Evolutionary conservation across 2,113 vertebrate species (phyloP), one percentile per base, ranked within the genome.

Genomic region (Hymenochirus boettgeri): DNA sequence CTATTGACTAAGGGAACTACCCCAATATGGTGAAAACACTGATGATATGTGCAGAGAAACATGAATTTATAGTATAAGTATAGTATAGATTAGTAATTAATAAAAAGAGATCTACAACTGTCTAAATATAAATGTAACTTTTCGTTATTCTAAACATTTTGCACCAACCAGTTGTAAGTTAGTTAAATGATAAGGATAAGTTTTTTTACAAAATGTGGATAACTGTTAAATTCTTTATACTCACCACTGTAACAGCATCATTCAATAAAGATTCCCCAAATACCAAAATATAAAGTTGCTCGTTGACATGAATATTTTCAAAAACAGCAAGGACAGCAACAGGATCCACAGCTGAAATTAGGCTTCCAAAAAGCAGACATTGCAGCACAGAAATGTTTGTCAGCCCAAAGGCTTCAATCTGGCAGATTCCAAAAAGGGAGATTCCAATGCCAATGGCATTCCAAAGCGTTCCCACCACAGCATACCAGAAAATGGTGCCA

Each of bases 211-310:
- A n/a, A n/a, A n/a, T n/a, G n/a, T n/a, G n/a, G n/a, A n/a, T n/a
- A n/a, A n/a, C n/a, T 31, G 29, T 31, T 31, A 31, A 6, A 10
- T 31, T 31, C 12, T 2, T n/a, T 12, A n/a, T 60, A 91, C 95
- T 95, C 82, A 99, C 95, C 93, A 99, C 96, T 60, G 94, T 99
- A 75, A 99, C 88, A 0, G 94, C 96, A 27, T 99, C 96, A 5
- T 93, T 99, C 77, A 98, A 88, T 74, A 99, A 82, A n/a, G 92
- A 95, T 71, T 99, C 95, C 19, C 96, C 96, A 23, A 98, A 98
- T 55, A 95, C 91, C 77, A 98, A 84, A 57, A 98, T 98, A 75
- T 97, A 96, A 71, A 99, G 93, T 76, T 97, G 94, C 75, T 99
- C 96, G 0, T 98, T 94, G 67, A 99, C 90, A 1, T 89, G 90